phyloP scores from a whole-genome alignment of 1,140 invertebrate genomes.

The Drosophila saltans region DNA sequence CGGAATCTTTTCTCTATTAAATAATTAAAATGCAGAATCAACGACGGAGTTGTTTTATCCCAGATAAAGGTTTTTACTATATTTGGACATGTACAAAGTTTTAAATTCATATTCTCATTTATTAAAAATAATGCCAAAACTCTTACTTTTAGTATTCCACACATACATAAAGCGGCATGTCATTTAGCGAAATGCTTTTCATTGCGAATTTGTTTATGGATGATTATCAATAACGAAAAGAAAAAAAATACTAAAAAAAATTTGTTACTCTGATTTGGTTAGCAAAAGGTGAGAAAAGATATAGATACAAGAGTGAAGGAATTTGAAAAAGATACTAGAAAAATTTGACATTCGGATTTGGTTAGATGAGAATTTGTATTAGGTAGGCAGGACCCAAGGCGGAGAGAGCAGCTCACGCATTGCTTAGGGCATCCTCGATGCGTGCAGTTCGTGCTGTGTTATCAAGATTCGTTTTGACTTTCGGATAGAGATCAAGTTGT shows the following conservation, averaged over 20 bases:
- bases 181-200: background rate
- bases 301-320: background rate
- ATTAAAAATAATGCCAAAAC: background rate
- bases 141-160: background rate
- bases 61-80: too few relatives aligned
- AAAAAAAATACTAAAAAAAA: too few relatives aligned
- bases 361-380: background rate
- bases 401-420: constrained; percentile 31
- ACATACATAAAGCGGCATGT: background rate
- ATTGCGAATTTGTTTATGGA: background rate
- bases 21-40: too few relatives aligned
- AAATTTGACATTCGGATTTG: background rate
- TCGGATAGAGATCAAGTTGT: constrained; percentile 77
- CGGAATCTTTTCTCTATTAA: too few relatives aligned
- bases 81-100: too few relatives aligned
- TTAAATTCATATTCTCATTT: background rate
- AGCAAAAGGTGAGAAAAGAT: too few relatives aligned
- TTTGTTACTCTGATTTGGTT: too few relatives aligned
- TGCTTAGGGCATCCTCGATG: constrained; percentile 46
- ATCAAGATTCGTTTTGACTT: constrained; percentile 32
- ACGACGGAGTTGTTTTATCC: too few relatives aligned
- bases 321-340: background rate
- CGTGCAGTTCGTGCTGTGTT: constrained; percentile 5
- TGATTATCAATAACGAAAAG: too few relatives aligned
- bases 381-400: background rate